Conservation (phyloP, 2,797 vertebrate genomes). For the Sternarchorhynchus goeldii region DNA sequence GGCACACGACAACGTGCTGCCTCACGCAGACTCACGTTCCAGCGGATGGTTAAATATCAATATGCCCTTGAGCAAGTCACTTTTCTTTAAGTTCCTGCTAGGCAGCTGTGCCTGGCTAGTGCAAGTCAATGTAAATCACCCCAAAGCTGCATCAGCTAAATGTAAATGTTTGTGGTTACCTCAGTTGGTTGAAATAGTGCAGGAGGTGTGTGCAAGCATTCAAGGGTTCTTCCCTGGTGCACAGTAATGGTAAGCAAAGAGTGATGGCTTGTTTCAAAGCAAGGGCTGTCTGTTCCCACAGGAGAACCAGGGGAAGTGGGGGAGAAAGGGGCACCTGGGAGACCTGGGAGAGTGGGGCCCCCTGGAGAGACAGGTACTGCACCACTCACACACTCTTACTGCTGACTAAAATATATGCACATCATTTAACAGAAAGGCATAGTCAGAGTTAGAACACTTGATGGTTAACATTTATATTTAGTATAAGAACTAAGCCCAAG, state of each 20-base stretch:
- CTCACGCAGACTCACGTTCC: not conserved
- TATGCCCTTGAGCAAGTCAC: not conserved
- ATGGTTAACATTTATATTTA: not conserved
- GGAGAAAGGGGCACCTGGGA: constrained; percentile 88
- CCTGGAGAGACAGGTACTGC: constrained; percentile 86
- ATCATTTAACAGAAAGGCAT: constrained; percentile 26
- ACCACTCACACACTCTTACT: not conserved
- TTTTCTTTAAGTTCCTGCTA: not conserved
- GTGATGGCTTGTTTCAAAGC: not conserved
- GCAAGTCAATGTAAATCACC: constrained; percentile 16
- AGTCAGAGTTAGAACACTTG: not conserved
- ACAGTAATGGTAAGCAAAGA: not conserved
- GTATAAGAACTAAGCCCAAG: not conserved
- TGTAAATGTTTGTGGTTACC: not conserved
- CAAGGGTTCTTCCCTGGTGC: not conserved
- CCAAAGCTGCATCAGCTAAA: constrained; percentile 11
- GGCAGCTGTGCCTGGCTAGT: not conserved
- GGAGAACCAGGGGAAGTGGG: constrained; percentile 93
- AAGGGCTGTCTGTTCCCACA: constrained; percentile 59
- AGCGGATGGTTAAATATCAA: not conserved
- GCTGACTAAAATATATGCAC: not conserved
- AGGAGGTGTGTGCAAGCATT: not conserved
- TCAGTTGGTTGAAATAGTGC: not conserved
- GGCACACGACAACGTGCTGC: not conserved
- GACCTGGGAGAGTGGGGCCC: constrained; percentile 92